Base-by-base conservation (phyloP, 2,113 vertebrate genomes). In the Entelurus aequoreus region DNA sequence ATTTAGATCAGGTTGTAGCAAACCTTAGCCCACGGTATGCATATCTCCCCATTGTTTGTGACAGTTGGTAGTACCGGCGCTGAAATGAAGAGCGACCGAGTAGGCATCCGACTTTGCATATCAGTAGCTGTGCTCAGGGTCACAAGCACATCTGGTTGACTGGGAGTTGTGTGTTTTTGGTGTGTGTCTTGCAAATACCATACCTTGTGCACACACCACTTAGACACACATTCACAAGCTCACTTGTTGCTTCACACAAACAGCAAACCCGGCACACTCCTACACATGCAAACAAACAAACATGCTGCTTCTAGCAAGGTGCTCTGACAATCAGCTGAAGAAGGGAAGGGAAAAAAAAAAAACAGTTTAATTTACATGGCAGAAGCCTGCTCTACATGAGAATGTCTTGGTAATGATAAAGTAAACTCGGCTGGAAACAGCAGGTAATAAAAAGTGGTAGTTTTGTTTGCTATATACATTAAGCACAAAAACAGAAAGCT, bases 351-450 rank as follows among this genome's bases (percentile, higher is more conserved):
- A 79, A 87, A 84, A 77, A 80, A 87, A 88, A 86, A 79, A 85
- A 85, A 82, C 77, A 81, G 74, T 86, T 87, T 81, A 81, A 87
- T 88, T 88, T 87, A 87, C 87, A 84, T 86, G 85, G 82, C 84
- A 86, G 82, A 76, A 77, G 76, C 72, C 71, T 74, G 76, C 79
- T 79, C 80, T 84, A 80, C 84, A 85, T 86, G 82, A 86, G 76
- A 79, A 83, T 72, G 77, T 76, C 35, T 62, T 57, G 80, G 76
- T 82, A 76, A 70, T 81, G 82, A 82, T 82, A 63, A 82, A 86
- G 82, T 74, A 76, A 84, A 75, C 84, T 77, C 66, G 16, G 72
- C 76, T 53, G 76, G 77, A 83, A 84, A 68, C 80, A 75, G 80
- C 77, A 74, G 75, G 77, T 85, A 83, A 84, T 84, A 71, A 78